A percentile compares a stretch with the other conserved stretches of the same genome.
phyloP scores from a whole-genome alignment of 2,113 vertebrate genomes.

The Bucco capensis region DNA sequence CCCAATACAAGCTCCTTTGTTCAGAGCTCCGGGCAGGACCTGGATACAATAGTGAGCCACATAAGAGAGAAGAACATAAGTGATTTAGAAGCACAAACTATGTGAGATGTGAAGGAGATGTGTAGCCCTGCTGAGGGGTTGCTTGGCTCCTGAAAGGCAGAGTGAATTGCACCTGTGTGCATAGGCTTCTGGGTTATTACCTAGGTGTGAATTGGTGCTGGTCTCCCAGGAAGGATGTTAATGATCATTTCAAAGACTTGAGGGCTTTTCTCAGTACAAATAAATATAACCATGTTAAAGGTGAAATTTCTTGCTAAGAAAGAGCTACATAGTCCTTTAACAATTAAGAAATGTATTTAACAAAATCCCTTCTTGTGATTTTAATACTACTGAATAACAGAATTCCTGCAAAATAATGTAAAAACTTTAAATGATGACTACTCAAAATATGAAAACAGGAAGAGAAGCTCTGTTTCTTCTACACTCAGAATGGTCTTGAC shows the following conservation, averaged over 20 bases:
- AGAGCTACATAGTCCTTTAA: not conserved
- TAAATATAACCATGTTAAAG: not conserved
- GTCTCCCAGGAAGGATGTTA: not conserved
- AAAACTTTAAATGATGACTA: not conserved
- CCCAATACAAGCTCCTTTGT: not conserved
- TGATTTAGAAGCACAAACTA: not conserved
- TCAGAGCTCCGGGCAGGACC: rapidly evolving
- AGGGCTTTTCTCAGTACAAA: not conserved
- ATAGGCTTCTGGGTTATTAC: not conserved
- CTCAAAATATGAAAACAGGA: not conserved
- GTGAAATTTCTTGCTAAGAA: not conserved
- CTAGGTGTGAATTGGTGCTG: not conserved
- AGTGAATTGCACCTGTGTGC: not conserved
- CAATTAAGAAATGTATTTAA: not conserved
- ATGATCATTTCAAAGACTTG: slow-evolving; percentile 6
- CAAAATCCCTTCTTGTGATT: not conserved
- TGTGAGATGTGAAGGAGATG: not conserved
- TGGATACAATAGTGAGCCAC: rapidly evolving
- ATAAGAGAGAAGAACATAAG: not conserved
- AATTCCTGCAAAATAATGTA: not conserved
- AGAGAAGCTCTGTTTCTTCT: not conserved
- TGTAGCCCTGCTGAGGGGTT: not conserved
- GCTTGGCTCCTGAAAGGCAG: not conserved
- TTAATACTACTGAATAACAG: not conserved
- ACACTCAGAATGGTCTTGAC: not conserved